A percentile compares a stretch with the other conserved stretches of the same genome.
These are phyloP conservation scores for Anomalospiza imberbis DNA, from an alignment of 2,797 vertebrate species.

Conservation along the genomic window DNA sequence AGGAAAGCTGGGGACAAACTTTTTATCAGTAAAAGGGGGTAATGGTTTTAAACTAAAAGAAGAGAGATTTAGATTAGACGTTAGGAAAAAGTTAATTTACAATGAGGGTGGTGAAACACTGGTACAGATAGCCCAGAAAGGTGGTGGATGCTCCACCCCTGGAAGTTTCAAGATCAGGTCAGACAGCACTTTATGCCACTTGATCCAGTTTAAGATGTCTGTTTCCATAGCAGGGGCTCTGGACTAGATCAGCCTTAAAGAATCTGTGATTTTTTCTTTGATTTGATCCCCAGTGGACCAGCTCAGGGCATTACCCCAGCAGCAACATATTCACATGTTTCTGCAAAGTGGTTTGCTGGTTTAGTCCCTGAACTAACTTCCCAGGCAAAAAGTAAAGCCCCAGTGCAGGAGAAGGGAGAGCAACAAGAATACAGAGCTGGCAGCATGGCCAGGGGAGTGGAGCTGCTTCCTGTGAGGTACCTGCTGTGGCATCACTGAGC, in stretches of 20 bases:
- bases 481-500: neutral
- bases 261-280: neutral
- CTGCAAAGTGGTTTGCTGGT: neutral
- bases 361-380: neutral
- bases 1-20: neutral
- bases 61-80: neutral
- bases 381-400: neutral
- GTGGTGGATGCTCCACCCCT: neutral
- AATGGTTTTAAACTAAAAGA: neutral
- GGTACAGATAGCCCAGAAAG: neutral
- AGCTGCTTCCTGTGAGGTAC: neutral
- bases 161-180: neutral
- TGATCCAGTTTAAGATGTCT: neutral
- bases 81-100: neutral
- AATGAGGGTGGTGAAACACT: neutral
- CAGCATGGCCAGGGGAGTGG: accelerated
- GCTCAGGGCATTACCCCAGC: neutral
- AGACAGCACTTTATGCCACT: neutral
- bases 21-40: neutral
- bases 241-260: neutral
- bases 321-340: neutral
- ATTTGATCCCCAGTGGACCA: neutral
- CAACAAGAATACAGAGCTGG: neutral
- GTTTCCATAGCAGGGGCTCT: neutral
- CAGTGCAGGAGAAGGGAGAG: neutral